phyloP scores from a whole-genome alignment of 2,888 invertebrate genomes.

The Sinohyriopsis cumingii region DNA sequence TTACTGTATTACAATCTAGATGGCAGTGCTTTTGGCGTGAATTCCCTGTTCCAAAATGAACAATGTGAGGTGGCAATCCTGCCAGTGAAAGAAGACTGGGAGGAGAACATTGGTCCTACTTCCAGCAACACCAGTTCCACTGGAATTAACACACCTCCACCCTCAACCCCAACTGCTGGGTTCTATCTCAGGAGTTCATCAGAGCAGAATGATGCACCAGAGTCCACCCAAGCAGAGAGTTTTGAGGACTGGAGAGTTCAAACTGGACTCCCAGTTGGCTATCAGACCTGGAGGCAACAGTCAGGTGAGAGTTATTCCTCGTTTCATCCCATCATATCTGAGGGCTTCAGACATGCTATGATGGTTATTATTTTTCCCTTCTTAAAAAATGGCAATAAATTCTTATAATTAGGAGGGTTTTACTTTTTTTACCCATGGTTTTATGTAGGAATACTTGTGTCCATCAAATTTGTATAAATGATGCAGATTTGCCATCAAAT shows the following conservation, averaged over 20 bases:
- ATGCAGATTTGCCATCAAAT: too few relatives aligned
- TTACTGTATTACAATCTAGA: too few relatives aligned
- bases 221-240: neutral
- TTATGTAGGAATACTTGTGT: too few relatives aligned
- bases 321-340: too few relatives aligned
- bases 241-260: conserved; percentile 55
- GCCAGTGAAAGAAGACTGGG: conserved; percentile 14
- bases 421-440: too few relatives aligned
- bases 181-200: neutral
- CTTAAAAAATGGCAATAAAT: too few relatives aligned
- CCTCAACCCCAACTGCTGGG: conserved; percentile 1
- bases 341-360: too few relatives aligned
- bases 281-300: conserved; percentile 56
- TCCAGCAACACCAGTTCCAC: conserved; percentile 6
- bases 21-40: conserved; percentile 10
- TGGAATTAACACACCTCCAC: neutral
- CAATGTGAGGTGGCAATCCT: conserved; percentile 63
- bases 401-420: too few relatives aligned
- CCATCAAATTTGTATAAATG: too few relatives aligned
- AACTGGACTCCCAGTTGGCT: conserved; percentile 43
- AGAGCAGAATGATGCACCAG: neutral
- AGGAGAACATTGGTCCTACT: conserved; percentile 5
- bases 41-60: conserved; percentile 66
- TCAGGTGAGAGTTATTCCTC: conserved; percentile 36
- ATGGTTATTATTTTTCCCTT: too few relatives aligned